Evolutionary conservation across 1,140 invertebrate genomes (phyloP), one percentile per base, ranked within the genome.

Genomic region (Samia ricini): DNA sequence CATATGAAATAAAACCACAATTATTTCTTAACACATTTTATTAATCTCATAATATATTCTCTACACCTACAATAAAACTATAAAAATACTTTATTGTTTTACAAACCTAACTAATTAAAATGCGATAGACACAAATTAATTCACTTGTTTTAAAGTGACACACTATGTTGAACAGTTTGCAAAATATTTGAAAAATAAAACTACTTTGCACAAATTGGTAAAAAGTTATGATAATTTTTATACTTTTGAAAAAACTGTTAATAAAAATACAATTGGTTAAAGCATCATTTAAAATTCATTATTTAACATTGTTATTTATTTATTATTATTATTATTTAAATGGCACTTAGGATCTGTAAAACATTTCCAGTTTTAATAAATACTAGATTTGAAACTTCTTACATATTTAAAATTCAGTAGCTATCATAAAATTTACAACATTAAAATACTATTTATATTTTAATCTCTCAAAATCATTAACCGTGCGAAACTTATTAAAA

Each of bases 21-120:
- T 57, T 8, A 1, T 61, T 63, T 55, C 12, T 63, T 63, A 18
- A 42, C n/a, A 33, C 61, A 64, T 64, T 70, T 59, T 52, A 49
- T 66, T 58, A 60, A 63, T 63, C 36, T 42, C 33, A 1, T 56
- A 55, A 64, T 71, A 71, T 66, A 48, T 71, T 50, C 56, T 61
- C 26, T 26, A 58, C 56, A 67, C 6, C 26, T 29, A 29, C 26
- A 29, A 29, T 33, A 33, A 19, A 19, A 63, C 63, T 73, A 73
- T 73, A 67, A 67, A 73, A 73, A 73, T 68, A 63, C 63, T 67
- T 73, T 54, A 57, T 52, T 61, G 33, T 42, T 42, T 62, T 52
- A 49, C 19, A 62, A n/a, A n/a, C n/a, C 54, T 58, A 54, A 52
- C 26, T 57, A 61, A 55, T 60, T 60, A 64, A 69, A 69, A 69